Evolutionary conservation across 2,113 vertebrate species (phyloP), one percentile per base, ranked within the genome.

Genomic region (Oryzias javanicus): DNA sequence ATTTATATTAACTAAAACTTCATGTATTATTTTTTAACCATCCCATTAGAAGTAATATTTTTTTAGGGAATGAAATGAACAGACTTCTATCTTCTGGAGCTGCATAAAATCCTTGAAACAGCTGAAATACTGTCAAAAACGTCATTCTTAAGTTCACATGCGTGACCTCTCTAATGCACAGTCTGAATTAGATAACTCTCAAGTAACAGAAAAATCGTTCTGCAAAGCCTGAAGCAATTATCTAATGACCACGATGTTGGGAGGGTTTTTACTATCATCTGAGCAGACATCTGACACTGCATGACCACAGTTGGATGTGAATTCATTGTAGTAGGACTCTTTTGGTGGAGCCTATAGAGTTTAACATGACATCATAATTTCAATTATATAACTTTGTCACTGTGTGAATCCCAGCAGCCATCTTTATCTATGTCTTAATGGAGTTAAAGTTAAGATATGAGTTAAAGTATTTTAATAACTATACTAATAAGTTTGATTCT

Each of bases 191-290:
- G 59, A 66, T 22, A 55, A 18, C 41, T 53, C 25, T 5, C 12
- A 44, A n/a, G 41, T 49, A 24, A 48, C 53, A 54, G 19, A 17
- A 50, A 51, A 61, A 15, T 46, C 22, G 64, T 69, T 58, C 22
- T 59, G 27, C 24, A 55, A 44, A 64, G 27, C 62, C 44, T 22
- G 4, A 40, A 18, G 15, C 55, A 74, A 47, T 63, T 65, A 40
- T 60, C 65, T 60, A 72, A 80, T 82, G 58, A 80, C 55, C 44
- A 50, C 25, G n/a, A 41, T 18, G 10, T 40, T 52, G 15, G 42
- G 44, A 58, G 49, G 45, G 47, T 56, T 82, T 82, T 83, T 73
- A 80, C 80, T 86, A 82, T 78, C 66, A 69, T 68, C 72, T 71
- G 55, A 64, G 20, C 55, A 14, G 64, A 86, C 78, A 81, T 70